Conservation (phyloP, 2,888 invertebrate genomes). For the Leptopterna dolabrata region DNA sequence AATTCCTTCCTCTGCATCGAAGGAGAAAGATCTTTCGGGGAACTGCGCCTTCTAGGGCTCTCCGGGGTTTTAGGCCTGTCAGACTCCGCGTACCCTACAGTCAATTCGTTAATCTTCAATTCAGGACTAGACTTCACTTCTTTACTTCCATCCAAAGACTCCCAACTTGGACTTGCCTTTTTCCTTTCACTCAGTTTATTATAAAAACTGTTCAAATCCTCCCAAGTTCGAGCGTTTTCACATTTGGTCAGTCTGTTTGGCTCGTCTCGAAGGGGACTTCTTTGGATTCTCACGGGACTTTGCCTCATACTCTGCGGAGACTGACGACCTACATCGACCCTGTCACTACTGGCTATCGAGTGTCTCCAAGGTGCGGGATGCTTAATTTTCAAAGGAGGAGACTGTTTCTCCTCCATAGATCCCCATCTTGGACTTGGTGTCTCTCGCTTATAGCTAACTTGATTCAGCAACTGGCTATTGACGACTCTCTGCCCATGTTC, state of each 20-base stretch:
- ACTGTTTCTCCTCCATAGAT: constrained; percentile 46
- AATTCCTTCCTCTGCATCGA: constrained; percentile 43
- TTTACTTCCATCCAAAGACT: constrained; percentile 24
- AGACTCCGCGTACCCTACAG: background rate
- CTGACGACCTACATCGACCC: constrained; percentile 11
- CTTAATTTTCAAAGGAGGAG: constrained; percentile 40
- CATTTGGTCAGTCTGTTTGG: background rate
- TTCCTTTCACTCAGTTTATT: constrained; percentile 32
- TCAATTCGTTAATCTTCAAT: constrained; percentile 46
- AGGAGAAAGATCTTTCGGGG: constrained; percentile 45
- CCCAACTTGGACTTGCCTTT: constrained; percentile 37
- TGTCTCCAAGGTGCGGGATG: constrained; percentile 47
- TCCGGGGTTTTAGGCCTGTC: constrained; percentile 34
- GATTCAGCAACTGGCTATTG: constrained; percentile 29
- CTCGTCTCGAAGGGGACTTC: constrained; percentile 30
- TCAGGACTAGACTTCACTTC: constrained; percentile 51
- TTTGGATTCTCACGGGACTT: constrained; percentile 41
- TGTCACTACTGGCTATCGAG: constrained; percentile 22
- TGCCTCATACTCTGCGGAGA: constrained; percentile 21
- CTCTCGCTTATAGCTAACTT: constrained; percentile 28
- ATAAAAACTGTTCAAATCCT: constrained; percentile 46
- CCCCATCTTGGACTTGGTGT: constrained; percentile 48
- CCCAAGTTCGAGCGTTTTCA: constrained; percentile 47
- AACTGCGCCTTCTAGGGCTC: constrained; percentile 31
- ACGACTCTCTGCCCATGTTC: constrained; percentile 47